These are phyloP conservation scores for Prorops nasuta DNA, from an alignment of 1,140 invertebrate species.

Conservation along the genomic window DNA sequence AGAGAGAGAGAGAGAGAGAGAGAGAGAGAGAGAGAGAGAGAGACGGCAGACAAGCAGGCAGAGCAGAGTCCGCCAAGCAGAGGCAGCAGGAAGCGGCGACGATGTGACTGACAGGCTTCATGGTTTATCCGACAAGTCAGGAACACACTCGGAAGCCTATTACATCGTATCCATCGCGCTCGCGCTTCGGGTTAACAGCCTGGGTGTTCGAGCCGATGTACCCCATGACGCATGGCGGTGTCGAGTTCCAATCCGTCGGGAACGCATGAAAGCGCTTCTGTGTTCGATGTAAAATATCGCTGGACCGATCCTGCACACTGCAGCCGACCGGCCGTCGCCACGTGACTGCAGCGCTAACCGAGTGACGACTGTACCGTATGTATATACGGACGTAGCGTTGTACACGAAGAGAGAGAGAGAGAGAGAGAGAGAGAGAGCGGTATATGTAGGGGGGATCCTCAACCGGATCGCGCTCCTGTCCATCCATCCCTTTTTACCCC, in stretches of 20 bases:
- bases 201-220: conserved; percentile 35
- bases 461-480: too few species aligned
- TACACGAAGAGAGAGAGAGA: too few species aligned
- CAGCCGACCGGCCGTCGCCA: too few species aligned
- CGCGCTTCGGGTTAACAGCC: conserved; percentile 33
- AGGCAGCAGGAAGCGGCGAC: conserved; percentile 4
- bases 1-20: neutral
- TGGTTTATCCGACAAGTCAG: conserved; percentile 33
- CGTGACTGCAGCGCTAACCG: too few species aligned
- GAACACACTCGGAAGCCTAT: conserved; percentile 28
- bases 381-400: too few species aligned
- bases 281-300: conserved; percentile 38
- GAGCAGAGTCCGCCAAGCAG: conserved; percentile 12
- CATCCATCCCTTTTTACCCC: too few species aligned
- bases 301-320: conserved; percentile 20
- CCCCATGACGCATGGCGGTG: conserved; percentile 37
- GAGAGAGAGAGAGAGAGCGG: too few species aligned
- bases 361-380: too few species aligned
- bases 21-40: neutral
- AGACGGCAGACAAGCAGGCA: neutral
- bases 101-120: conserved; percentile 33
- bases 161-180: conserved; percentile 31
- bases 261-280: conserved; percentile 36
- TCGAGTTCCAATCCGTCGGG: conserved; percentile 36
- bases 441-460: too few species aligned